Evolutionary conservation across 2,888 invertebrate species (phyloP), one percentile per base, ranked within the genome.

Genomic region (Octodonta nipae): DNA sequence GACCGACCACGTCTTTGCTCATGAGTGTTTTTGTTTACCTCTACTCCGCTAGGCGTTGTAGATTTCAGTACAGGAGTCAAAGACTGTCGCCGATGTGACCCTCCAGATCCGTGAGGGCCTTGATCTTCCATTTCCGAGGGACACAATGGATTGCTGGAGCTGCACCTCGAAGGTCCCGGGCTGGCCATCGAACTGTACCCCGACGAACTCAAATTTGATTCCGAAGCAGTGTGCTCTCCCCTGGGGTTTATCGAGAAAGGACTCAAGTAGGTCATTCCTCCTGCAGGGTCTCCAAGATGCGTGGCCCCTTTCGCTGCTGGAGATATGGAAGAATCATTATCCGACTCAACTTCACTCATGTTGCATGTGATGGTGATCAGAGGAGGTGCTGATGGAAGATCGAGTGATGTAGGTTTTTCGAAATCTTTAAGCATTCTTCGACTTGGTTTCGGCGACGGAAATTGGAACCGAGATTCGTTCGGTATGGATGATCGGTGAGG

Each of bases 171-270:
- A 3, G 83, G 80, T 1, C 82, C 83, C 1, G 84, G 84, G 58
- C 81, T 82, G 1, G 84, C 82, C 78, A 84, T 83, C 2, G 83
- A 84, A 42, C 82, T 82, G 56, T 85, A 85, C 5, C 85, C 85
- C 1, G 83, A 84, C 5, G 84, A 83, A 41, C 83, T 83, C 24
- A 85, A 64, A 57, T 85, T 85, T 2, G 83, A 83, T 61, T 85
- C 83, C 1, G 84, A 84, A 8, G 81, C 79, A 2, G 78, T 80
- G 44, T 83, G 69, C 50, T 81, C 80, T 8, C 75, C 75, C 42
- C 78, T 64, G 1, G 71, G 70, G 26, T 75, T 73, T 70, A 80
- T 78, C 1, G 79, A 74, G 55, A 83, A 83, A 1, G 84, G 84
- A 55, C 80, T 81, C 10, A 84, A 59, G 52, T 82, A 83, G 46